These are phyloP conservation scores for Agriopis marginaria DNA, from an alignment of 2,888 invertebrate species.

Conservation along the genomic window DNA sequence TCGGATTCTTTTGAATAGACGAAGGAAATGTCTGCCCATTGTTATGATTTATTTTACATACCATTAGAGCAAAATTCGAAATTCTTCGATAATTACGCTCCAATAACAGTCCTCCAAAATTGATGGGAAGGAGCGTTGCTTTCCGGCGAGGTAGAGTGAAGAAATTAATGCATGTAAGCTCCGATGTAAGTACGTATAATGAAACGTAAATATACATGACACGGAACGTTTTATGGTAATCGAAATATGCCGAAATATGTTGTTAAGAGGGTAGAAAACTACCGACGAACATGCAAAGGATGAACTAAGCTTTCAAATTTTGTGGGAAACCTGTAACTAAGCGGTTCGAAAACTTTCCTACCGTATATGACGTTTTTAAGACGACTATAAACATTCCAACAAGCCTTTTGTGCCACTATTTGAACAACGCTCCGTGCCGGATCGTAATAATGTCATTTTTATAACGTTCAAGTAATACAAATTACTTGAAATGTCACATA, in stretches of 20 bases:
- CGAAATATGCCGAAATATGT: slow-evolving; percentile 86
- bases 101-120: slow-evolving; percentile 35
- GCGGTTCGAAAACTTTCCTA: slow-evolving; percentile 72
- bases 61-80: slow-evolving; percentile 63
- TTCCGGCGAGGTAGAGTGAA: slow-evolving; percentile 54
- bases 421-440: slow-evolving; percentile 62
- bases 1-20: slow-evolving; percentile 83
- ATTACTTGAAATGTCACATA: slow-evolving; percentile 63
- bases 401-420: slow-evolving; percentile 72
- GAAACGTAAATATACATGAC: slow-evolving; percentile 80
- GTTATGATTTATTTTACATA: slow-evolving; percentile 81
- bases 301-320: slow-evolving; percentile 83
- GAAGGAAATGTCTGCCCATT: slow-evolving; percentile 81
- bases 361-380: slow-evolving; percentile 77
- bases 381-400: slow-evolving; percentile 75
- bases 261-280: slow-evolving; percentile 84
- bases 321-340: slow-evolving; percentile 76
- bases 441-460: slow-evolving; percentile 74
- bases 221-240: slow-evolving; percentile 85
- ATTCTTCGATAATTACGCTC: slow-evolving; percentile 48
- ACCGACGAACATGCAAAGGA: slow-evolving; percentile 83
- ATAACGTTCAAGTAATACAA: slow-evolving; percentile 65
- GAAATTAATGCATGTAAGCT: slow-evolving; percentile 73
- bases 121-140: slow-evolving; percentile 34
- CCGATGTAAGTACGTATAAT: slow-evolving; percentile 68